A percentile compares a stretch with the other conserved stretches of the same genome.
Evolutionary conservation across 2,888 invertebrate species (phyloP).

Genomic region (Labia minor): DNA sequence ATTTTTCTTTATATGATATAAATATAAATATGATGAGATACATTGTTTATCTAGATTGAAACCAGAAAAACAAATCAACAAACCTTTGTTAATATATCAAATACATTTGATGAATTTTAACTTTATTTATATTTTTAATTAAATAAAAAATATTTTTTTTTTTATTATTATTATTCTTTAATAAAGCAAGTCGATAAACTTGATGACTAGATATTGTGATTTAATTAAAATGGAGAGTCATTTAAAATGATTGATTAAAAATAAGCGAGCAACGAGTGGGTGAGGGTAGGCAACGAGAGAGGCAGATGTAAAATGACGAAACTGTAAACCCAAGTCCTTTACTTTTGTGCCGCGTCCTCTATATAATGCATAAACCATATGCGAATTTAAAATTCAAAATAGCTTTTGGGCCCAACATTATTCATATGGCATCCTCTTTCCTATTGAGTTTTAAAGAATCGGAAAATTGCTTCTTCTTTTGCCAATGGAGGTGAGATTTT

Average conservation of each 20-base stretch:
- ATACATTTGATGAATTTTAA: no score
- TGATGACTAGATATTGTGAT: not conserved
- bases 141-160: no score
- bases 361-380: conserved; percentile 13
- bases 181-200: not conserved
- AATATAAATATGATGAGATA: no score
- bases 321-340: not conserved
- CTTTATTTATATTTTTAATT: no score
- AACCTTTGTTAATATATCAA: no score
- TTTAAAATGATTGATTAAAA: not conserved
- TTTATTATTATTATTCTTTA: no score
- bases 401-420: conserved; percentile 7
- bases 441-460: conserved; percentile 13
- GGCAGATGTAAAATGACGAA: not conserved
- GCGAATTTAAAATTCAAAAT: conserved; percentile 13
- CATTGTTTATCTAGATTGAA: no score
- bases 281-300: not conserved
- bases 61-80: no score
- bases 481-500: not conserved
- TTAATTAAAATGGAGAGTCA: not conserved
- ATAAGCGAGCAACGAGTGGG: not conserved
- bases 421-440: not conserved
- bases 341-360: not conserved
- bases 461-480: not conserved
- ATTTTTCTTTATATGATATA: no score